Base-by-base conservation (phyloP, 2,113 vertebrate species). In the Phasianus colchicus region DNA sequence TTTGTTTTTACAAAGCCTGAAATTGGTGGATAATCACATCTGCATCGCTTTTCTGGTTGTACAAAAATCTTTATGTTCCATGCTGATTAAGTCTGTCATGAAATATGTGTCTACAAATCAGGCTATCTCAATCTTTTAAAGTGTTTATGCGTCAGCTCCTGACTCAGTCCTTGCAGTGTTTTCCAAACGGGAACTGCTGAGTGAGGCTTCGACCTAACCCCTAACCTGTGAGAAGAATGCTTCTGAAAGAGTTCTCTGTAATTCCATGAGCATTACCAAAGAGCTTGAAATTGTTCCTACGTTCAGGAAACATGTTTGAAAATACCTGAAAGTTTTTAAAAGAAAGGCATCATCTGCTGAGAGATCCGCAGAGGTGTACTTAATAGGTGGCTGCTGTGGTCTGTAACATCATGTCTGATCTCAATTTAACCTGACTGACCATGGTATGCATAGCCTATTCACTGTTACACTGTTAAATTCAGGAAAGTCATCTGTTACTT, bases 101-200 rank as follows among this genome's bases (percentile, higher is more conserved):
- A 92, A 89, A 67, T 86, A 52, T 10, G 27, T 81, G 57, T 80
- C 64, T 87, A 22, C 40, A 83, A 1, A 77, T 95, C 65, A 86
- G 24, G 52, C 65, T 93, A 57, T 95, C 85, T 95, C 89, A 57
- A 91, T 92, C 79, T 91, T 80, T 73, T 55, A 40, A 43, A 60
- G 50, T 74, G 17, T 85, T 89, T 32, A n/a, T 8, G 2, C 63
- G 22, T 92, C 64, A 89, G 45, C 72, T 87, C 92, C 91, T 96
- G 94, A 95, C 89, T 95, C 45, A 85, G 1, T 75, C 91, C 61
- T 78, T 85, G 38, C 47, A 71, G 47, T 74, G 29, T 71, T 86
- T 93, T 95, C 67, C 61, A 92, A 83, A 67, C 81, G 69, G 72
- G 69, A 77, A 14, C 60, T 88, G 89, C 89, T 82, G 92, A 91